A percentile compares a stretch with the other conserved stretches of the same genome.
Evolutionary conservation across 2,888 invertebrate genomes (phyloP).

Genomic region (Uropetala carovei): DNA sequence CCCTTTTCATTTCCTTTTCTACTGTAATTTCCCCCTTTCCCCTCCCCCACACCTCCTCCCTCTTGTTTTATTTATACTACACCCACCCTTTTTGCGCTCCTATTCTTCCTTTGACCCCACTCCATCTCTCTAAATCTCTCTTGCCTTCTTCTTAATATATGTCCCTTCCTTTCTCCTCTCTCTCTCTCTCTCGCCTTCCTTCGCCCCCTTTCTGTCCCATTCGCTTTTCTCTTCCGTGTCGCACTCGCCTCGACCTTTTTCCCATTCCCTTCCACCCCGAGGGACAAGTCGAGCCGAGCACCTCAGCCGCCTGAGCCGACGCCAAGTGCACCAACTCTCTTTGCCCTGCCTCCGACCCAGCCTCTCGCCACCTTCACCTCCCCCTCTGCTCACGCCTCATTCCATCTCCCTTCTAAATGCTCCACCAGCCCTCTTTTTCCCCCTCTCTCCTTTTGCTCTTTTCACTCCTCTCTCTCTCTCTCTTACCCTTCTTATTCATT

Average conservation of each 20-base stretch:
- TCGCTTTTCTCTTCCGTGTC: background rate
- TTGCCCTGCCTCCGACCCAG: background rate
- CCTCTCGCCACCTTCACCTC: background rate
- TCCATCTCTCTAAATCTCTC: background rate
- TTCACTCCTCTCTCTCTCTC: background rate
- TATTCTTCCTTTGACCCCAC: background rate
- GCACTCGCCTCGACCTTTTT: background rate
- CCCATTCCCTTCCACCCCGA: background rate
- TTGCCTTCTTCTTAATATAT: background rate
- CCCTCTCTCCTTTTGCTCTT: background rate
- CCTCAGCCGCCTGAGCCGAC: background rate
- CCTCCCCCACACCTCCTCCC: background rate
- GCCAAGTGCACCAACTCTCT: slow-evolving; percentile 4
- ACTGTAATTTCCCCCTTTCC: background rate
- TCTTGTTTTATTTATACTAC: slow-evolving; percentile 8
- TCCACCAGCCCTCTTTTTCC: too few relatives aligned
- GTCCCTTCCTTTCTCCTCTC: background rate
- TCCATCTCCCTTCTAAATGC: background rate
- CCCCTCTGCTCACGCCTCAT: background rate
- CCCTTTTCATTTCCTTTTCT: background rate
- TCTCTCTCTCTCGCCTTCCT: too few relatives aligned
- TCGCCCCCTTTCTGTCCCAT: background rate
- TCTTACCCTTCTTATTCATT: slow-evolving; percentile 1
- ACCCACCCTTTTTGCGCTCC: background rate
- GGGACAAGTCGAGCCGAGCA: background rate